Evolutionary conservation across 1,140 invertebrate species (phyloP), one percentile per base, ranked within the genome.

Genomic region (Proctacanthus coquilletti): DNA sequence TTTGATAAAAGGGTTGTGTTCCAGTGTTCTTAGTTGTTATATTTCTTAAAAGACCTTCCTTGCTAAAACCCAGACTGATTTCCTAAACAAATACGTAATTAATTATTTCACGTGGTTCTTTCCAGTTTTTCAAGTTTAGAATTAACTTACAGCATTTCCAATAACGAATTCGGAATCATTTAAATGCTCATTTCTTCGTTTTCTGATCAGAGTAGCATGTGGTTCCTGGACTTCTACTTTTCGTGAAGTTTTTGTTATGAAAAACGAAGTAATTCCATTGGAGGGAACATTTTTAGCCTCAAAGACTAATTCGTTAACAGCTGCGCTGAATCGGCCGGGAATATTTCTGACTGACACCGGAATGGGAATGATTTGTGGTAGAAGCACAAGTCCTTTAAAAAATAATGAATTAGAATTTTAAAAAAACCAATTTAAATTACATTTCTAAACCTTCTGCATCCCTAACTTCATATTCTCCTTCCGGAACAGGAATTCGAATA

Each of bases 401-500:
- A n/a, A n/a, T n/a, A n/a, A n/a, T n/a, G n/a, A n/a, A n/a, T n/a
- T n/a, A n/a, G n/a, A n/a, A n/a, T n/a, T n/a, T n/a, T n/a, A n/a
- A n/a, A n/a, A n/a, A n/a, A n/a, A n/a, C 21, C 8, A 3, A 15
- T 23, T 4, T 15, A 8, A 18, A 6, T 25, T 9, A 25, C 23
- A 9, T 20, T 21, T 13, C 2, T 17, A 14, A 13, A 74, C 42
- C 25, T 63, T 53, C 14, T 27, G 62, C 64, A 57, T 75, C 74
- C 18, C 56, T 56, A 9, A 86, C 70, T 2, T 47, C 51, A 49
- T 75, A 86, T 5, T 56, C 52, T 6, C 52, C 50, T 20, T 62
- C 65, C 3, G 52, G 42, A 4, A 81, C 74, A 1, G 85, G 85
- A 10, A 91, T 13, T 18, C 75, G 63, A 14, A 85, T 60, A 43